phyloP scores from a whole-genome alignment of 2,888 invertebrate species.

The Trimorus sp. region DNA sequence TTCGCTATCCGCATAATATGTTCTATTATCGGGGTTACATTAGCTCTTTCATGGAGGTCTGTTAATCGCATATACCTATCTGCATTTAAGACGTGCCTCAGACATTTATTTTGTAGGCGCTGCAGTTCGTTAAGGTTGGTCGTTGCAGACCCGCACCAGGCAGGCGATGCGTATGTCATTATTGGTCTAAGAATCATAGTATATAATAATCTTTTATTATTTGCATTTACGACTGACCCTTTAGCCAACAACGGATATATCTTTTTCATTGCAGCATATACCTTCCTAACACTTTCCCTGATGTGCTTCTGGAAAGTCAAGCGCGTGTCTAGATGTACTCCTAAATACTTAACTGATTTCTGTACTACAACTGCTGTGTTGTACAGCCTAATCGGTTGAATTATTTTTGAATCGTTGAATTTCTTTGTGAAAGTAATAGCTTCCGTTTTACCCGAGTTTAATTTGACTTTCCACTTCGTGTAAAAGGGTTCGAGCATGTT shows the following conservation, averaged over 20 bases:
- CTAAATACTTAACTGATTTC: slow-evolving; percentile 65
- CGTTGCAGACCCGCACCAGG: slow-evolving; percentile 58
- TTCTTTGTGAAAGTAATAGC: slow-evolving; percentile 42
- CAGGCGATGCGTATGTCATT: slow-evolving; percentile 67
- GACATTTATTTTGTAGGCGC: slow-evolving; percentile 64
- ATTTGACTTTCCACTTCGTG: slow-evolving; percentile 34
- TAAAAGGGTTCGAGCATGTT: too few species aligned
- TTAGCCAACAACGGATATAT: slow-evolving; percentile 67
- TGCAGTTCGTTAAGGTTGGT: slow-evolving; percentile 56
- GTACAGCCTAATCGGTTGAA: slow-evolving; percentile 45
- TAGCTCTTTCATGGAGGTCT: slow-evolving; percentile 50
- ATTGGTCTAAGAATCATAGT: slow-evolving; percentile 59
- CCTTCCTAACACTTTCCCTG: slow-evolving; percentile 59
- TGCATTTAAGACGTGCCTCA: slow-evolving; percentile 54
- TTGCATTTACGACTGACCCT: slow-evolving; percentile 44
- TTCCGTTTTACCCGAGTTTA: slow-evolving; percentile 59
- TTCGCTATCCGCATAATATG: too few species aligned
- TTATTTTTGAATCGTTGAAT: slow-evolving; percentile 11
- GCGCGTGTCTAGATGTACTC: slow-evolving; percentile 61
- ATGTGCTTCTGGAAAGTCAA: slow-evolving; percentile 64
- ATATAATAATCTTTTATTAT: slow-evolving; percentile 70
- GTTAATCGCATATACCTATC: slow-evolving; percentile 45
- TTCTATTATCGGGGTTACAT: too few species aligned
- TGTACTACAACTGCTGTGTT: not conserved
- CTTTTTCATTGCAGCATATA: slow-evolving; percentile 51